Conservation (phyloP, 2,113 vertebrate species). For the Gallinago undulata region DNA sequence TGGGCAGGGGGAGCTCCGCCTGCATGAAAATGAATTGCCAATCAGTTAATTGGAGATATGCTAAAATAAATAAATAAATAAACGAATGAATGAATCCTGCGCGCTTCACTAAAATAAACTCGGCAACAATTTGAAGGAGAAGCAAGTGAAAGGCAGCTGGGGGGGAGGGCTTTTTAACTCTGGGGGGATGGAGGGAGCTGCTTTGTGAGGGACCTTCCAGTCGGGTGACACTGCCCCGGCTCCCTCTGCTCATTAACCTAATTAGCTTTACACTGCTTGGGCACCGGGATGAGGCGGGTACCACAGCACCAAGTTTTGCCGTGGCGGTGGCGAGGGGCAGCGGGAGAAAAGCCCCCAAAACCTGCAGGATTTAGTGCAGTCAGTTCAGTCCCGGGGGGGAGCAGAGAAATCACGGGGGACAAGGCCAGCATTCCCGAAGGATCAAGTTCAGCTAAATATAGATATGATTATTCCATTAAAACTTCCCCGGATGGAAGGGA, state of each 20-base stretch:
- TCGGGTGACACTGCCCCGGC: background rate
- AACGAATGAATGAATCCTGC: background rate
- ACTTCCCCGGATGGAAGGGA: too few relatives aligned
- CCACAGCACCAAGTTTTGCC: too few relatives aligned
- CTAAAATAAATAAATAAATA: slow-evolving; percentile 43
- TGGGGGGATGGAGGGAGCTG: background rate
- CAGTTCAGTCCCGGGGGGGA: too few relatives aligned
- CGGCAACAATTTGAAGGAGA: background rate
- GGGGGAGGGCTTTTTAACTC: background rate
- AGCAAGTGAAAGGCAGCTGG: background rate
- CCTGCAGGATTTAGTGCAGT: too few relatives aligned
- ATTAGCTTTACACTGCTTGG: background rate
- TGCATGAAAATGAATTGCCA: slow-evolving; percentile 78
- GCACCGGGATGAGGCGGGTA: too few relatives aligned
- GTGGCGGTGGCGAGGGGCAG: too few relatives aligned
- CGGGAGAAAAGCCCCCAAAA: too few relatives aligned
- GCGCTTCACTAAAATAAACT: background rate
- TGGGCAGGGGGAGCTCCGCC: slow-evolving; percentile 72
- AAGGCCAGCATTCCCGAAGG: too few relatives aligned
- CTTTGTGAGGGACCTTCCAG: background rate
- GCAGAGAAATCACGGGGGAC: too few relatives aligned
- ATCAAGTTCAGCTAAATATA: too few relatives aligned
- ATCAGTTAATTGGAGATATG: slow-evolving; percentile 74
- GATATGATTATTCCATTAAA: too few relatives aligned
- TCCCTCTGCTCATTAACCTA: background rate